Evolutionary conservation across 2,888 invertebrate species (phyloP), one percentile per base, ranked within the genome.

Genomic region (Melanotus villosus): DNA sequence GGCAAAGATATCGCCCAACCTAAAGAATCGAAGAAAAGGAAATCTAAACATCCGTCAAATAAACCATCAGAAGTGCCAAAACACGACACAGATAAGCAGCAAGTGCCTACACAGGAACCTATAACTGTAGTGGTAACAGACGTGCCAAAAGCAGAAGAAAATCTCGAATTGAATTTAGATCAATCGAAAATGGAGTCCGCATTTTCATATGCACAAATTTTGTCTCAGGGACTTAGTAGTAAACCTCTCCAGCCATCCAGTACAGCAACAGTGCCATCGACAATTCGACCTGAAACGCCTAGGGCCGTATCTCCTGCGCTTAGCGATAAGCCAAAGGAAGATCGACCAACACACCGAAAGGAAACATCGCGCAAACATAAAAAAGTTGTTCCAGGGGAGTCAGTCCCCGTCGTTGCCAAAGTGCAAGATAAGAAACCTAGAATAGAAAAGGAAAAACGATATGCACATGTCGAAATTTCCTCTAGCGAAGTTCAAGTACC

Each of bases 141-240:
- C 10, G 62, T 64, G 34, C 23, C 60, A 23, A 58, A 72, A 82
- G 75, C 76, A 78, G 1, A 26, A 41, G 16, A 68, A 63, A 19
- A 52, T 26, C 26, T 54, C 3, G 34, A 58, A 26, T 36, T 7
- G 1, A 45, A 7, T 32, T 10, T 43, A 63, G 50, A 26, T 38
- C 45, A 19, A 19, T 38, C 52, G n/a, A 43, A 67, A 26, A 52
- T 57, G 50, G 52, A 56, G 41, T 72, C 77, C 56, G 78, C 88
- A 71, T 87, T 90, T 77, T 92, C 92, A 0, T 92, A 92, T 80
- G 92, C 92, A 1, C 90, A 91, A 84, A 90, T 92, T 79, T 85
- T 92, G 76, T 89, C 91, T 38, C 89, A 91, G 72, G 92, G 92
- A 32, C 86, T 92, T 72, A 77, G 79, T 47, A 76, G 80, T 36